Conservation (phyloP, 2,113 vertebrate genomes). For the Urocolius indicus region DNA sequence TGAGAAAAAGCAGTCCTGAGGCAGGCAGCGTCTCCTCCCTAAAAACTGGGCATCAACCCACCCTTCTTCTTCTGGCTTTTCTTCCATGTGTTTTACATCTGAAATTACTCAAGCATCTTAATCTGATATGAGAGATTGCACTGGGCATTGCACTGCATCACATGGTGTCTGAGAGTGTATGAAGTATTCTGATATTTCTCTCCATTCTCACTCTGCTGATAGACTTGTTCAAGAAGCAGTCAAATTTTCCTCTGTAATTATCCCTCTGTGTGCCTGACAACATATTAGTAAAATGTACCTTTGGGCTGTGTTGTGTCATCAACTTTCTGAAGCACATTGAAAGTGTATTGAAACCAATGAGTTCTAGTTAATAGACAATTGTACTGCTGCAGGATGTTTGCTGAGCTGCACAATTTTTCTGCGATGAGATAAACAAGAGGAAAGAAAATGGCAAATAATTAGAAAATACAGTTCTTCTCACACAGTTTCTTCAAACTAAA, state of each 20-base stretch:
- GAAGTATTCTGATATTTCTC: neutral
- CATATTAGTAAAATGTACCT: neutral
- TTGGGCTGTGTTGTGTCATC: constrained; percentile 3
- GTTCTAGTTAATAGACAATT: constrained; percentile 11
- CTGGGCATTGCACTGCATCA: neutral
- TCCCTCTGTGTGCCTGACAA: neutral
- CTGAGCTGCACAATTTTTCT: neutral
- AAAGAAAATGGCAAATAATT: neutral
- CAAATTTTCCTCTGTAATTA: neutral
- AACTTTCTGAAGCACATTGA: neutral
- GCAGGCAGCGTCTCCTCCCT: neutral
- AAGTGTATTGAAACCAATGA: constrained; percentile 4
- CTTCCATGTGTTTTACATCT: neutral
- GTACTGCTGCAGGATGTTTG: constrained; percentile 1
- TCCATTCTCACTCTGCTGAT: neutral
- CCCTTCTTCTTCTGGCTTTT: neutral
- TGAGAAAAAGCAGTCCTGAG: neutral
- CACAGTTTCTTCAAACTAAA: neutral
- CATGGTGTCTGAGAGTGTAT: neutral
- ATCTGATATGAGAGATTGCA: neutral
- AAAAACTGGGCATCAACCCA: neutral
- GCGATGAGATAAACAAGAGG: neutral
- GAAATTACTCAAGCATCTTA: neutral
- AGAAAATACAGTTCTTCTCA: neutral
- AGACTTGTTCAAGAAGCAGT: neutral